Percentiles rank a stretch among this genome's conserved stretches.
phyloP scores from a whole-genome alignment of 1,140 invertebrate species.

The Dreissena rostriformis region DNA sequence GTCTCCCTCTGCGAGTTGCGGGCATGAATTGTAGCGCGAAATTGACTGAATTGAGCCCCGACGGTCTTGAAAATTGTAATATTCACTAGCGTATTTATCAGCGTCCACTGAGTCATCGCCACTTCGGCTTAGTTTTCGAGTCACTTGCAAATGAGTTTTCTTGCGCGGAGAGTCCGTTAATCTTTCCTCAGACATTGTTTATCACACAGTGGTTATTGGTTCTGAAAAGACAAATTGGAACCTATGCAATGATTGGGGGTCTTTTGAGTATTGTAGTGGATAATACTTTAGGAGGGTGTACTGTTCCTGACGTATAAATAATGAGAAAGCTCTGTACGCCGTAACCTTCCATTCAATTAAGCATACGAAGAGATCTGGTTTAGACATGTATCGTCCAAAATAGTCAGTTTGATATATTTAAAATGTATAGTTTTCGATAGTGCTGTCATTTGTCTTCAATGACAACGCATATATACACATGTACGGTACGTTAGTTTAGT shows the following conservation, averaged over 20 bases:
- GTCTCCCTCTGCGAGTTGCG: slow-evolving; percentile 41
- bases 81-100: slow-evolving; percentile 44
- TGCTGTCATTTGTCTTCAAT: too few relatives aligned
- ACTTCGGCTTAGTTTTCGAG: slow-evolving; percentile 37
- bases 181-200: slow-evolving; percentile 16
- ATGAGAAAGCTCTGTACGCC: too few relatives aligned
- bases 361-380: too few relatives aligned
- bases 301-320: too few relatives aligned
- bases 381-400: too few relatives aligned
- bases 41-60: slow-evolving; percentile 48
- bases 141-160: slow-evolving; percentile 37
- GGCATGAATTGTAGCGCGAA: slow-evolving; percentile 52
- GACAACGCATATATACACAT: too few relatives aligned
- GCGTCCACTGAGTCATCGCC: slow-evolving; percentile 47
- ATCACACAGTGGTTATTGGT: background rate
- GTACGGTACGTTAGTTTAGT: too few relatives aligned
- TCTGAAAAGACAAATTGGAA: slow-evolving; percentile 11
- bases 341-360: too few relatives aligned
- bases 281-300: background rate
- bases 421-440: too few relatives aligned
- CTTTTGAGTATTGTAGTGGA: slow-evolving; percentile 9
- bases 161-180: slow-evolving; percentile 34
- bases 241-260: background rate
- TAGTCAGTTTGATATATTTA: too few relatives aligned
- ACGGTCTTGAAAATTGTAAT: slow-evolving; percentile 51